Evolutionary conservation across 2,113 vertebrate genomes (phyloP).

Genomic region (Myotis lucifugus): DNA sequence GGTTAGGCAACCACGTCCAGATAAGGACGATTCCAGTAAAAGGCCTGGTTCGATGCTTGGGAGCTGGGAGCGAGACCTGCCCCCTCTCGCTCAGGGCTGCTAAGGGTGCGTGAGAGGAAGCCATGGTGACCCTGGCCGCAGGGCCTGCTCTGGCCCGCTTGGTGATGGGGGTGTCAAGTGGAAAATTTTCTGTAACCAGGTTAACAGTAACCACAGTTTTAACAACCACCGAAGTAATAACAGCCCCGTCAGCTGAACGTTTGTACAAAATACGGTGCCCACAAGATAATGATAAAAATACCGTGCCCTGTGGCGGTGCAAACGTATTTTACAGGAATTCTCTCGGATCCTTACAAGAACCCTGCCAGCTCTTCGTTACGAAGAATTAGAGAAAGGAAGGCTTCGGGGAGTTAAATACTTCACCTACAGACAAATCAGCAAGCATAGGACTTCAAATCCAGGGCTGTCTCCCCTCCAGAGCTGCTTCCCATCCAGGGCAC

Average conservation of each 20-base stretch:
- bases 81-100: neutral
- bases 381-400: neutral
- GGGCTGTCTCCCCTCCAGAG: neutral
- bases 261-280: slow-evolving; percentile 3
- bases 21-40: neutral
- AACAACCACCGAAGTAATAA: slow-evolving; percentile 59
- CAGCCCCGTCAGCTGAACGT: slow-evolving; percentile 14
- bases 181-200: slow-evolving; percentile 80
- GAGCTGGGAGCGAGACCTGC: neutral
- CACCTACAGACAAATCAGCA: neutral
- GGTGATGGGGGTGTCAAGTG: slow-evolving; percentile 68
- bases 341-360: neutral
- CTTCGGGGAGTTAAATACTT: neutral
- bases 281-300: neutral
- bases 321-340: neutral
- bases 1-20: neutral
- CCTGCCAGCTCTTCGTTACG: neutral
- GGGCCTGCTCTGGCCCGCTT: slow-evolving; percentile 35
- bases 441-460: neutral
- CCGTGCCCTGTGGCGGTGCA: neutral
- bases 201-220: slow-evolving; percentile 77
- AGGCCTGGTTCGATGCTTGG: too few relatives aligned
- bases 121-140: slow-evolving; percentile 53
- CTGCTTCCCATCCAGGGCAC: neutral
- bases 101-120: slow-evolving; percentile 46